Percentiles rank a stretch among this genome's conserved stretches.
These are phyloP conservation scores for Vollenhovia emeryi DNA, from an alignment of 1,140 invertebrate species.

Conservation along the genomic window DNA sequence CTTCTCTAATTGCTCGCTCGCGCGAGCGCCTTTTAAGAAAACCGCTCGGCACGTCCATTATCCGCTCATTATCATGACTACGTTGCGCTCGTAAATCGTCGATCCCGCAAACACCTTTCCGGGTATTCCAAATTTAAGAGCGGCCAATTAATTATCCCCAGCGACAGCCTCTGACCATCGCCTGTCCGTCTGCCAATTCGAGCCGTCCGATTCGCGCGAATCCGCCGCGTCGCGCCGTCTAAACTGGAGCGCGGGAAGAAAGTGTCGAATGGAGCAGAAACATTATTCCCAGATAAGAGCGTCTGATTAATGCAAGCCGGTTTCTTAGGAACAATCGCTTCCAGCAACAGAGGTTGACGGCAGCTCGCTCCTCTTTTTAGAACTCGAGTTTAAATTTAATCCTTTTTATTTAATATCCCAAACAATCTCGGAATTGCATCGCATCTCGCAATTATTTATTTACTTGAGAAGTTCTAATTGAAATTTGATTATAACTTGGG, in stretches of 20 bases:
- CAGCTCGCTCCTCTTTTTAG: not conserved
- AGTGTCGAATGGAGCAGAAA: slow-evolving; percentile 15
- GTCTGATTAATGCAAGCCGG: not conserved
- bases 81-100: slow-evolving; percentile 42
- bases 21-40: slow-evolving; percentile 41
- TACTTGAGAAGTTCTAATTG: not conserved
- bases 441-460: not conserved
- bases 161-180: slow-evolving; percentile 5
- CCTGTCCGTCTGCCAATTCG: slow-evolving; percentile 48
- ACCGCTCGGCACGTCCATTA: slow-evolving; percentile 41
- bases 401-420: too few species aligned
- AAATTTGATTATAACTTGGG: too few species aligned
- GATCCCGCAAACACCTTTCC: slow-evolving; percentile 35
- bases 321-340: not conserved
- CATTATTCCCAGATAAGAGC: not conserved
- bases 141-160: slow-evolving; percentile 50
- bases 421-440: not conserved
- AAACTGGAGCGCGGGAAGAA: slow-evolving; percentile 33
- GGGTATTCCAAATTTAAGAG: slow-evolving; percentile 58
- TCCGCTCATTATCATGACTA: slow-evolving; percentile 45
- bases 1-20: slow-evolving; percentile 62
- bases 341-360: not conserved
- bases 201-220: not conserved
- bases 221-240: not conserved
- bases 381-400: not conserved